Percentiles rank a stretch among this genome's conserved stretches.
phyloP scores from a whole-genome alignment of 2,797 vertebrate genomes.

The Allobates femoralis region DNA sequence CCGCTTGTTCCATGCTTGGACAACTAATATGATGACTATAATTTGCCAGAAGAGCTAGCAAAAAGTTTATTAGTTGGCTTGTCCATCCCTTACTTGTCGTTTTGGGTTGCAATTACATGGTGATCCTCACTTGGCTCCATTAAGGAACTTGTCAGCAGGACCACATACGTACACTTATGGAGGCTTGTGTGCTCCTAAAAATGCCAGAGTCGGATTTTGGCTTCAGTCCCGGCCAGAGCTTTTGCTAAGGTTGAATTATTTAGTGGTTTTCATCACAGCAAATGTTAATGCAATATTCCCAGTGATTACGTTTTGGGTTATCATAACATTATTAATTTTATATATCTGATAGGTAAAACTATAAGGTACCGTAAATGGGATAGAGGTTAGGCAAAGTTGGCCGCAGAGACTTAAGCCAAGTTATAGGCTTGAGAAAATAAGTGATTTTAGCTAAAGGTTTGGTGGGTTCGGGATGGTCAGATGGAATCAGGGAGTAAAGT shows the following conservation, averaged over 20 bases:
- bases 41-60: slow-evolving; percentile 1
- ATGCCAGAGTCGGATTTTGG: slow-evolving; percentile 17
- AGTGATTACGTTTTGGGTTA: background rate
- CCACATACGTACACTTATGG: slow-evolving; percentile 16
- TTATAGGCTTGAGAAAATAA: background rate
- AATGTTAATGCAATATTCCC: background rate
- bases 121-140: slow-evolving; percentile 26
- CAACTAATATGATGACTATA: background rate
- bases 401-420: background rate
- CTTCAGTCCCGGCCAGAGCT: background rate
- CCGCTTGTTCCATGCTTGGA: slow-evolving; percentile 18
- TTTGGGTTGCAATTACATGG: slow-evolving; percentile 11
- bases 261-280: background rate
- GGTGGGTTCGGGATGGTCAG: background rate
- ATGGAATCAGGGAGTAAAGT: background rate
- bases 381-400: background rate
- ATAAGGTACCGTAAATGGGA: background rate
- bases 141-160: slow-evolving; percentile 21
- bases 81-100: background rate
- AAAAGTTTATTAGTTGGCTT: slow-evolving; percentile 14
- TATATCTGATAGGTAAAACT: background rate
- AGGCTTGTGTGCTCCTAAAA: background rate
- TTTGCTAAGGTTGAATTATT: background rate
- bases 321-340: background rate
- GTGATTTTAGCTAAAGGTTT: background rate